These are phyloP conservation scores for Aptenodytes patagonicus DNA, from an alignment of 2,113 vertebrate species.

Conservation along the genomic window DNA sequence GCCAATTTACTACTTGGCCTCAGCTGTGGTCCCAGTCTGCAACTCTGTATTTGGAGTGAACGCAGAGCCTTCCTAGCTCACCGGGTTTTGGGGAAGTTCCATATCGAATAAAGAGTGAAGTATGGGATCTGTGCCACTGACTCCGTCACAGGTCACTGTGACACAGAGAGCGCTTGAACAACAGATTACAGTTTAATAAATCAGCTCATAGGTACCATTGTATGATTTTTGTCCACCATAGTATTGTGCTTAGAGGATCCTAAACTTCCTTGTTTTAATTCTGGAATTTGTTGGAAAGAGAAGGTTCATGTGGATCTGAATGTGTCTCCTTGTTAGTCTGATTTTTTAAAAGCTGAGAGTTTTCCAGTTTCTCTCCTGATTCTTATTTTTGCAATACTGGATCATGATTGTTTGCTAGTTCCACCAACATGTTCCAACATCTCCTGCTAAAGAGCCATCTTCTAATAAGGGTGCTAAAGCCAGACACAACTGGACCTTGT, in stretches of 20 bases:
- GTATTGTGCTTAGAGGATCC: not conserved
- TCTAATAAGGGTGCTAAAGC: not conserved
- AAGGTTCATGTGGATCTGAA: not conserved
- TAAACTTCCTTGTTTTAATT: not conserved
- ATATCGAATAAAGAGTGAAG: not conserved
- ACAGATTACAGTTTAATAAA: not conserved
- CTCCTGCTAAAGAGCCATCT: not conserved
- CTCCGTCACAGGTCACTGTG: not conserved
- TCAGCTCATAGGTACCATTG: not conserved
- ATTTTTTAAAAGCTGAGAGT: not conserved
- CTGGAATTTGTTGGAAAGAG: not conserved
- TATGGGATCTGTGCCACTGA: not conserved
- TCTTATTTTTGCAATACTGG: not conserved
- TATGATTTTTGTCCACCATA: not conserved
- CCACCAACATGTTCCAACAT: not conserved
- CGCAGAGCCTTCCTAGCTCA: not conserved
- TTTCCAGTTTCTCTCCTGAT: not conserved
- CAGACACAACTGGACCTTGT: not conserved
- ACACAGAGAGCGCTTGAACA: not conserved
- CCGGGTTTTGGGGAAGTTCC: not conserved
- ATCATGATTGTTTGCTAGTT: not conserved
- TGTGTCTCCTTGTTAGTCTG: too few relatives aligned
- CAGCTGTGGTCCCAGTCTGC: not conserved
- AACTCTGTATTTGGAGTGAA: accelerated
- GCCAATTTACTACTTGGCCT: not conserved